These are phyloP conservation scores for Lycaon pictus DNA, from an alignment of 2,113 vertebrate genomes.

Conservation along the genomic window DNA sequence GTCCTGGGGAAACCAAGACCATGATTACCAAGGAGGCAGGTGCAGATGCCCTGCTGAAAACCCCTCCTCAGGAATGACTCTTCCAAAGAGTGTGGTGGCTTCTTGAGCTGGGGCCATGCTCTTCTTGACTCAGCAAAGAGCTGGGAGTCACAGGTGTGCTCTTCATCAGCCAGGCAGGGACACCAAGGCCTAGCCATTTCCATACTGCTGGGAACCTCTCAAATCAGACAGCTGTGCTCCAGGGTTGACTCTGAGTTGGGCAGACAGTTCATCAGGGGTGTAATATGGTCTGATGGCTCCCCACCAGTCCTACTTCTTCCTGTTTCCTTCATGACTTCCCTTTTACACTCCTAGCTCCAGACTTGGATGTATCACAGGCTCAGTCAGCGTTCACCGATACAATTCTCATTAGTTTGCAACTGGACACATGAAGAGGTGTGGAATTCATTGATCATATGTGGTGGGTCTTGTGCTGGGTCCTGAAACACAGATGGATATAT, in stretches of 20 bases:
- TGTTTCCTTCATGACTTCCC: not conserved
- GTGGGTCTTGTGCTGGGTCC: not conserved
- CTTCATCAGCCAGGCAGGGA: not conserved
- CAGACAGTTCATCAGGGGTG: not conserved
- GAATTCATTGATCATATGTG: not conserved
- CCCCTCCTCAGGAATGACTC: not conserved
- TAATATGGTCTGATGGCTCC: not conserved
- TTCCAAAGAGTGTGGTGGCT: not conserved
- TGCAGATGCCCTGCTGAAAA: not conserved
- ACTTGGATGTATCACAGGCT: not conserved
- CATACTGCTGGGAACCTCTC: not conserved
- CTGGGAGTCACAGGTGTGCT: not conserved
- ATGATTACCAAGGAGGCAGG: not conserved
- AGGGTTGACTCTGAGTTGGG: too few relatives aligned
- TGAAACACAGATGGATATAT: not conserved
- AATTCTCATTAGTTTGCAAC: not conserved
- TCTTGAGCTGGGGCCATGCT: not conserved
- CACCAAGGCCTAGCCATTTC: not conserved
- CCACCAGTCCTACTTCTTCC: not conserved
- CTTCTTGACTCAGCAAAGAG: not conserved
- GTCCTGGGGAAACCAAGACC: not conserved
- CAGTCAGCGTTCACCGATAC: not conserved
- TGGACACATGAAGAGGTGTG: not conserved
- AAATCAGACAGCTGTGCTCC: not conserved
- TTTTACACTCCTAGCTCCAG: not conserved